Evolutionary conservation across 2,797 vertebrate genomes (phyloP), one percentile per base, ranked within the genome.

Genomic region (Petrocephalus sullivani): DNA sequence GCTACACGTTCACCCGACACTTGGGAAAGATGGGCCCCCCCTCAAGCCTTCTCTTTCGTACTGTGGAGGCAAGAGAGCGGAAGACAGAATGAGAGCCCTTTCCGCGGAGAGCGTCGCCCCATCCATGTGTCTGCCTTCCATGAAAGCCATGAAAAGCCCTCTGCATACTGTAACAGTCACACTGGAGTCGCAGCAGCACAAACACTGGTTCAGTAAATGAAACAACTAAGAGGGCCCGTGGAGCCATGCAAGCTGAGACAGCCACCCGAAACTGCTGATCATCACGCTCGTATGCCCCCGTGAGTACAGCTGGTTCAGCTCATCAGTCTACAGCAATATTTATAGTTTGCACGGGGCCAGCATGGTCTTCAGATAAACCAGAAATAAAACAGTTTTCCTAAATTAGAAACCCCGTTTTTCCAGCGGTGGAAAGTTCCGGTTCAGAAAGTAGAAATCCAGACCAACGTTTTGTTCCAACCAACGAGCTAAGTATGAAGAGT

Each of bases 21-120:
- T 97, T 99, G 89, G 98, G 98, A 93, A 97, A 96, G 95, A 99
- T 98, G 91, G 98, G 98, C 92, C 97, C 98, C 0, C 96, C 98
- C 53, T 97, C 97, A 89, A 98, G 96, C 95, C 98, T 96, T 96
- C 95, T 98, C 96, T 98, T 97, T 96, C 98, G 97, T 96, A 99
- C 98, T 99, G 95, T 81, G 93, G 94, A 94, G 90, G 89, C 67
- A 1, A 89, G 85, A 81, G 51, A 87, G 37, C 3, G 87, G 83
- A 90, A 89, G 7, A 89, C 85, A 91, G 88, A 82, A 78, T 58
- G 78, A 86, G 81, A 51, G 56, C 37, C 78, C 46, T 21, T 83
- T 51, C 78, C 78, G 21, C 21, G 49, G 0, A 0, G 6, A 53
- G 7, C 16, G 10, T 46, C 10, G 8, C 37, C 33, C 33, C 16